Percentiles rank a stretch among this genome's conserved stretches.
These are phyloP conservation scores for Thamnophis sirtalis DNA, from an alignment of 2,113 vertebrate species.

Conservation along the genomic window DNA sequence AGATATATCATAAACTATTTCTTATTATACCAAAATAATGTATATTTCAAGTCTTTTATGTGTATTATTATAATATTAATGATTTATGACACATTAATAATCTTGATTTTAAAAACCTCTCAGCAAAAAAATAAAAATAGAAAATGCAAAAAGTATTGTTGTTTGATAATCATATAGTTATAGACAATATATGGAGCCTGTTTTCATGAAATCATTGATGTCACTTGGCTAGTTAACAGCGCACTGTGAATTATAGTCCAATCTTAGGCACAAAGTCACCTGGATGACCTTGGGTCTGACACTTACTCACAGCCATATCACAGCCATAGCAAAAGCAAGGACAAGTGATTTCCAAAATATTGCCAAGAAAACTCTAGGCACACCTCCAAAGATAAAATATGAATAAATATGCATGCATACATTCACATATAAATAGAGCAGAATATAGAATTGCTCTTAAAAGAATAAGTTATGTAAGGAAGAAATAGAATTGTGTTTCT, in stretches of 20 bases:
- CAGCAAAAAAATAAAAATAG: neutral
- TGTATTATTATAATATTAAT: neutral
- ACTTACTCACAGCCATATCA: neutral
- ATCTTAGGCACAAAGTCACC: neutral
- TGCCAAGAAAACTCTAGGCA: neutral
- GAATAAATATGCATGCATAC: neutral
- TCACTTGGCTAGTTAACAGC: neutral
- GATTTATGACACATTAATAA: neutral
- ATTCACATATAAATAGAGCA: neutral
- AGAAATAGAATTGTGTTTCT: neutral
- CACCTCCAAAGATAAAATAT: neutral
- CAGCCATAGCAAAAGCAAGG: neutral
- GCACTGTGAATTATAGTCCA: neutral
- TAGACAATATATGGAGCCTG: neutral
- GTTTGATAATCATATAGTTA: neutral
- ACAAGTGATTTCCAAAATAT: neutral
- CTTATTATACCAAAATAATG: neutral
- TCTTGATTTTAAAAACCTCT: neutral
- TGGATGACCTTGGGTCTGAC: neutral
- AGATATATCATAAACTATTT: neutral
- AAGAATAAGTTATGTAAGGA: neutral
- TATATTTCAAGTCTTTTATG: neutral
- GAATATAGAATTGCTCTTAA: neutral
- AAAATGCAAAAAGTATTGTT: neutral
- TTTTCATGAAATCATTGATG: neutral